Conservation (phyloP, 23 tunicate species). For the Phallusia fumigata region DNA sequence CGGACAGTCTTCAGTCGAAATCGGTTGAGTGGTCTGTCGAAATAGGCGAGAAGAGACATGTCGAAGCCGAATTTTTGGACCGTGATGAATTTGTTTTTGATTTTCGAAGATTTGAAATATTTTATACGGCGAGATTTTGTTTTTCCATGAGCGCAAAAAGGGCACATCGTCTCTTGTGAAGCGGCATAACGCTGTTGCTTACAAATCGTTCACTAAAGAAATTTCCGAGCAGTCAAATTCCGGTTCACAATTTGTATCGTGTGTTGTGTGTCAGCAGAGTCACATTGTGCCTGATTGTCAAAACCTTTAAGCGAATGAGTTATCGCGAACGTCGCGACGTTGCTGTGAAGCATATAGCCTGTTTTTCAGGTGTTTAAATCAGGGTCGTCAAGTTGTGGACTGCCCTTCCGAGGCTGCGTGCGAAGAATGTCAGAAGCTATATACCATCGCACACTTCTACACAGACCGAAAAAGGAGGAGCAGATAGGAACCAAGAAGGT, state of each 20-base stretch:
- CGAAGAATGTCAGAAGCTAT: neutral
- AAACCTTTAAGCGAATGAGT: neutral
- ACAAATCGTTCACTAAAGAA: too few relatives aligned
- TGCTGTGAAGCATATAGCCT: neutral
- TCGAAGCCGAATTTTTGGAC: neutral
- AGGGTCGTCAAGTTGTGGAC: neutral
- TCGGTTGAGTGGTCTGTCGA: conserved; percentile 15
- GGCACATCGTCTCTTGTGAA: neutral
- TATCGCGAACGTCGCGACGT: conserved; percentile 5
- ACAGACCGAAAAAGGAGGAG: neutral
- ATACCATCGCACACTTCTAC: conserved; percentile 12
- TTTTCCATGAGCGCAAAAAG: neutral
- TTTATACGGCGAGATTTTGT: conserved; percentile 9
- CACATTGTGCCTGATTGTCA: neutral
- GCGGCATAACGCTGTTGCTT: neutral
- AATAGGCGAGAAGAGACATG: neutral
- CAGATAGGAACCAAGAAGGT: neutral
- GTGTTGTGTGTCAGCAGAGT: neutral
- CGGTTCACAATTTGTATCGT: neutral
- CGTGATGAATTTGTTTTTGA: neutral
- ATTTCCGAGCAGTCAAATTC: neutral
- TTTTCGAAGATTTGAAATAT: conserved; percentile 2
- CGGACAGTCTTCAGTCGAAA: conserved; percentile 19
- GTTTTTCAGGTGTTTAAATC: conserved; percentile 5
- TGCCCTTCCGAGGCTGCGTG: conserved; percentile 6